These are phyloP conservation scores for Gavialis gangeticus DNA, from an alignment of 2,113 vertebrate species.

Conservation along the genomic window DNA sequence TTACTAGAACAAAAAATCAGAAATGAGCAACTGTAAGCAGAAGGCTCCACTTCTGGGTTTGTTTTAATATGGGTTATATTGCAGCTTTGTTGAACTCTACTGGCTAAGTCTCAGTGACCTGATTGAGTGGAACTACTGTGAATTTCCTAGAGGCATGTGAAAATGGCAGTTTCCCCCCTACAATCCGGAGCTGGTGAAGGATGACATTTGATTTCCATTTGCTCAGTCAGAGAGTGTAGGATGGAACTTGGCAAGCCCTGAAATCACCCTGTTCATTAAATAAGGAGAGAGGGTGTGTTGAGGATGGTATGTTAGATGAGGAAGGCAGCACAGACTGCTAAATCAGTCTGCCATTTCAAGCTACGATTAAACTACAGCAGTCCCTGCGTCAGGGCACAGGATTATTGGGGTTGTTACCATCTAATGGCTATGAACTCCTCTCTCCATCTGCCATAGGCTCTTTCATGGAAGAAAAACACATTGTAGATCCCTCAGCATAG, in stretches of 20 bases:
- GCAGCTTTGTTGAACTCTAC: neutral
- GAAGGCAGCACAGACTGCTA: neutral
- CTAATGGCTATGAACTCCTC: neutral
- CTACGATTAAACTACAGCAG: neutral
- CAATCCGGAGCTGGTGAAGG: neutral
- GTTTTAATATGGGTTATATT: neutral
- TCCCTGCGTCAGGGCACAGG: neutral
- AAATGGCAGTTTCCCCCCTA: neutral
- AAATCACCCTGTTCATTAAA: neutral
- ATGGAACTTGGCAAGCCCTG: neutral
- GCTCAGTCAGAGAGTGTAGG: neutral
- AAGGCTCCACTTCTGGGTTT: neutral
- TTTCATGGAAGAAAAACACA: neutral
- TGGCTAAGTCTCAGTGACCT: neutral
- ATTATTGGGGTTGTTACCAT: neutral
- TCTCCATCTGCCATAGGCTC: neutral
- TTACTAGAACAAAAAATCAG: neutral
- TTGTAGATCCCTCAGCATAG: neutral
- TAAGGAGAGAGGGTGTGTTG: neutral
- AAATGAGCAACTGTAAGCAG: constrained; percentile 5
- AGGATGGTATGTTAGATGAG: neutral
- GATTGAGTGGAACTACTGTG: neutral
- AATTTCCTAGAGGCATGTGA: neutral
- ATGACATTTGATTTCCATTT: neutral
- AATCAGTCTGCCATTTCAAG: neutral